phyloP scores from a whole-genome alignment of 2,888 invertebrate genomes.

The Perithous albicinctus region DNA sequence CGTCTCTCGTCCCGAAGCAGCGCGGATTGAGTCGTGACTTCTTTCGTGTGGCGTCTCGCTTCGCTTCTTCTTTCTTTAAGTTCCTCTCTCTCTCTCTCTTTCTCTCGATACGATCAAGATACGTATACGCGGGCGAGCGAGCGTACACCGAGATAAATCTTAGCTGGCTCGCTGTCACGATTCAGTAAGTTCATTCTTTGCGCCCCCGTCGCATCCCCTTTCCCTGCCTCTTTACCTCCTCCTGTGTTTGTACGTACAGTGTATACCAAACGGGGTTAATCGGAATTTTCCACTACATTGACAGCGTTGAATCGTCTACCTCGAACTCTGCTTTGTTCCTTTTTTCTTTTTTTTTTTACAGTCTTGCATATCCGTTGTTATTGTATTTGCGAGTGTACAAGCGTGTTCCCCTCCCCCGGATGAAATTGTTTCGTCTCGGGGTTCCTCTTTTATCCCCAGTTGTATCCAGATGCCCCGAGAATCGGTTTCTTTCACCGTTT shows the following conservation, averaged over 20 bases:
- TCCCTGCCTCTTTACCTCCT: background rate
- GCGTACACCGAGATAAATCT: conserved; percentile 47
- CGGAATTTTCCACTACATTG: conserved; percentile 28
- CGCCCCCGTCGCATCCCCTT: conserved; percentile 28
- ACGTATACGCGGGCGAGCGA: conserved; percentile 20
- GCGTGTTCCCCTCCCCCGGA: conserved; percentile 15
- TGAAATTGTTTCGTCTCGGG: conserved; percentile 13
- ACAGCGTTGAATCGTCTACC: background rate
- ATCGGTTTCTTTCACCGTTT: background rate
- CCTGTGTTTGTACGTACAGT: background rate
- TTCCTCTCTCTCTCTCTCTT: conserved; percentile 21
- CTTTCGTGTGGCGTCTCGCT: conserved; percentile 50
- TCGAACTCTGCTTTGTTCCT: background rate
- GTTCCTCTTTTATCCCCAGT: conserved; percentile 29
- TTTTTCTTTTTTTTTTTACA: background rate
- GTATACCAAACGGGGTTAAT: conserved; percentile 30
- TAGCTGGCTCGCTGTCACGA: conserved; percentile 47
- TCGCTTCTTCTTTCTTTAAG: conserved; percentile 30
- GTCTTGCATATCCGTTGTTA: background rate
- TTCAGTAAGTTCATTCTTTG: conserved; percentile 55
- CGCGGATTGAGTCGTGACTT: conserved; percentile 55
- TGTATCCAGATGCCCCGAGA: conserved; percentile 1
- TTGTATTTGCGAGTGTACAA: background rate
- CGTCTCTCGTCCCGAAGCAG: conserved; percentile 24
- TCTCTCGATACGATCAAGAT: conserved; percentile 50